Evolutionary conservation across 2,888 invertebrate genomes (phyloP).

Genomic region (Anoncus sp.): DNA sequence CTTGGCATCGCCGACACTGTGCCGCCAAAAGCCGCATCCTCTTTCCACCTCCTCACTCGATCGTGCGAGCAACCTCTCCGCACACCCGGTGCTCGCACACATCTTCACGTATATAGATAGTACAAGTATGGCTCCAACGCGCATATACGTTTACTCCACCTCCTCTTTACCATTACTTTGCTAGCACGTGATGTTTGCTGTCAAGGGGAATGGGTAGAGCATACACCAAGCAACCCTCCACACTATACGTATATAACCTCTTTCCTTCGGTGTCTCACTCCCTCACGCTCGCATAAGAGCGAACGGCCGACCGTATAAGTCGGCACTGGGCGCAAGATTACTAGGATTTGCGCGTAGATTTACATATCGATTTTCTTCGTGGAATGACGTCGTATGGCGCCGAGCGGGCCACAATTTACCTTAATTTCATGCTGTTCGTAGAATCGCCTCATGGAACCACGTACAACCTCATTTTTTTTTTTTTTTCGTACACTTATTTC

Average conservation of each 20-base stretch:
- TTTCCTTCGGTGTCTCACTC: conserved; percentile 8
- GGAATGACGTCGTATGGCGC: conserved; percentile 70
- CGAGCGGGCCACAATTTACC: conserved; percentile 78
- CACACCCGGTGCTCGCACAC: conserved; percentile 36
- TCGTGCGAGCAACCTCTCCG: conserved; percentile 39
- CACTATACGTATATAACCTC: conserved; percentile 10
- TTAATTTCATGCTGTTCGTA: conserved; percentile 74
- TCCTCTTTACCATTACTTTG: conserved; percentile 39
- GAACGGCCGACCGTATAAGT: conserved; percentile 58
- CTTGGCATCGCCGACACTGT: conserved; percentile 48
- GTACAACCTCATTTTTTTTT: conserved; percentile 45
- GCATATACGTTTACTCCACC: conserved; percentile 34
- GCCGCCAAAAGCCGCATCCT: conserved; percentile 45
- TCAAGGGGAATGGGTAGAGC: conserved; percentile 38
- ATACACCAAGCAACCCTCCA: conserved; percentile 48
- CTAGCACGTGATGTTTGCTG: conserved; percentile 63
- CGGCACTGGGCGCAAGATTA: conserved; percentile 75
- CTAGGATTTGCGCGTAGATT: conserved; percentile 82
- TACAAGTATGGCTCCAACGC: conserved; percentile 5
- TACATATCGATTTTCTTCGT: conserved; percentile 81
- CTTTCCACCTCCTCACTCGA: conserved; percentile 48
- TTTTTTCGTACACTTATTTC: neutral
- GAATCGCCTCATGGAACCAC: conserved; percentile 31
- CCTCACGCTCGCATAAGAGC: conserved; percentile 40
- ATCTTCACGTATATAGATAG: neutral